phyloP scores from a whole-genome alignment of 2,797 vertebrate genomes.

The Paratrypauchen microcephalus region DNA sequence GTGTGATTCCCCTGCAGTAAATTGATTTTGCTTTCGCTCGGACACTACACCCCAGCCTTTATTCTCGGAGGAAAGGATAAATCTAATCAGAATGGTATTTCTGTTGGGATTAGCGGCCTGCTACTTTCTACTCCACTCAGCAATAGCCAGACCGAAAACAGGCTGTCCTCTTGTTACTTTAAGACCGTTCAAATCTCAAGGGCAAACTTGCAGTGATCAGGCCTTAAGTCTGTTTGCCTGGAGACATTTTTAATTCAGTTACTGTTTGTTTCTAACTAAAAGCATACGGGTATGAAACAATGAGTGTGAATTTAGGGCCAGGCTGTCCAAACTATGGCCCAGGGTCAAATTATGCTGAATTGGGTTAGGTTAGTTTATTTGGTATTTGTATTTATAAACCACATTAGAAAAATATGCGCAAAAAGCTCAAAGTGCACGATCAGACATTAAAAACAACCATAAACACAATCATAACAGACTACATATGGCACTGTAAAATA shows the following conservation, averaged over 20 bases:
- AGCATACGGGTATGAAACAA: neutral
- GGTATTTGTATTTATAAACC: too few species aligned
- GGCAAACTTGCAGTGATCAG: conserved; percentile 3
- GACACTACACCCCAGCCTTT: conserved; percentile 73
- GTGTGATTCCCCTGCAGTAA: conserved; percentile 55
- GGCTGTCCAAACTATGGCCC: too few species aligned
- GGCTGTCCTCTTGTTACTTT: neutral
- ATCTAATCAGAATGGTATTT: conserved; percentile 71
- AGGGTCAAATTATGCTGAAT: too few species aligned
- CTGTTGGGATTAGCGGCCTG: conserved; percentile 63
- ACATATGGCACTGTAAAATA: too few species aligned
- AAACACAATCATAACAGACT: too few species aligned
- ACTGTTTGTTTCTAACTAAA: neutral
- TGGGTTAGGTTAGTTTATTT: too few species aligned
- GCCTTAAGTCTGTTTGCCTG: neutral
- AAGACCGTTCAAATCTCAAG: neutral
- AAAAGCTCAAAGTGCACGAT: too few species aligned
- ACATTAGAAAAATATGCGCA: too few species aligned
- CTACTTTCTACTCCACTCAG: conserved; percentile 37
- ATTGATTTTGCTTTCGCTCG: conserved; percentile 69
- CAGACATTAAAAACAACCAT: too few species aligned
- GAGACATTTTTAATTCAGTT: neutral
- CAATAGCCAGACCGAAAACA: neutral
- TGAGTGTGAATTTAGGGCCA: neutral
- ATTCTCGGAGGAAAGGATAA: conserved; percentile 68